Conservation (phyloP, 2,797 vertebrate species). For the Urosaurus nigricauda region DNA sequence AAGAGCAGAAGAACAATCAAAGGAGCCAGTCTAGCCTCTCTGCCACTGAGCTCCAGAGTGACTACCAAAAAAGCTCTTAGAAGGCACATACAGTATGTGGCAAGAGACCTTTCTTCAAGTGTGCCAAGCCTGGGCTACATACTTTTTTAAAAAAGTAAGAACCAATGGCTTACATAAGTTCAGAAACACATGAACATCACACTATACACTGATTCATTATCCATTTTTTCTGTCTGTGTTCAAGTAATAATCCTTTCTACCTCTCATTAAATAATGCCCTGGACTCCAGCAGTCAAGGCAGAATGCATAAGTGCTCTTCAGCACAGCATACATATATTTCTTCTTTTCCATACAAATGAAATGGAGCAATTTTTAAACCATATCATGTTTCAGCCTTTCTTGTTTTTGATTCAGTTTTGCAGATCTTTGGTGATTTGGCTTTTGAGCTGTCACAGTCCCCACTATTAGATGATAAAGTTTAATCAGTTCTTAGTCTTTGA, state of each 20-base stretch:
- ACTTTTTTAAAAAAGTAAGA: background rate
- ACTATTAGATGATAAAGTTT: background rate
- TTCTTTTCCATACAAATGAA: background rate
- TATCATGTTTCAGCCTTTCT: background rate
- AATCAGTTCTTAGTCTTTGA: background rate
- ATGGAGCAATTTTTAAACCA: background rate
- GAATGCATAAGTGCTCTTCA: background rate
- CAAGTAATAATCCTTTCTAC: background rate
- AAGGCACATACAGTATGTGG: background rate
- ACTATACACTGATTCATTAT: background rate
- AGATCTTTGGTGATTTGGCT: slow-evolving; percentile 1
- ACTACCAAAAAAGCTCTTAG: background rate
- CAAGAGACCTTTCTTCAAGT: background rate
- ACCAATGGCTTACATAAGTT: background rate
- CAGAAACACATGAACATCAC: background rate
- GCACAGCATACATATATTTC: no score
- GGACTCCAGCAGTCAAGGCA: background rate
- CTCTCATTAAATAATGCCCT: background rate
- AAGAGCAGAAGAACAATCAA: background rate
- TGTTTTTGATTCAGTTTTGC: slow-evolving; percentile 3
- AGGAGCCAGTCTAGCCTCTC: background rate
- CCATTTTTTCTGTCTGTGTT: background rate
- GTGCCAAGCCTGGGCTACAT: background rate
- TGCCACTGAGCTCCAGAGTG: background rate
- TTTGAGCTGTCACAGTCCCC: background rate